Evolutionary conservation across 2,797 vertebrate species (phyloP).

Genomic region (Mycteria americana): DNA sequence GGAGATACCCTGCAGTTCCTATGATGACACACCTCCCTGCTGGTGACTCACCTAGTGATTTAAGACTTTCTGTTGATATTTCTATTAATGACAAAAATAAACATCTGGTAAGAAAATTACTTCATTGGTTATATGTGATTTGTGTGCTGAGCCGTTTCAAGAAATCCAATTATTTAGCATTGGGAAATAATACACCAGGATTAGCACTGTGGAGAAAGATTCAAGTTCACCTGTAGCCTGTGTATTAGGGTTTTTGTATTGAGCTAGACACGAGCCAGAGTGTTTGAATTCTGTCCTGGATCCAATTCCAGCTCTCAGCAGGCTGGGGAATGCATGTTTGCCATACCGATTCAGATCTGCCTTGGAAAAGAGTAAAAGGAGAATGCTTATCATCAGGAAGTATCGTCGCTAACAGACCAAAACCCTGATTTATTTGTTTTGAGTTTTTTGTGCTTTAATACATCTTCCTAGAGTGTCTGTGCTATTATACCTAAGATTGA

Average conservation of each 20-base stretch:
- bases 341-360: not conserved
- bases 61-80: conserved; percentile 22
- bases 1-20: conserved; percentile 50
- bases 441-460: not conserved
- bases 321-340: not conserved
- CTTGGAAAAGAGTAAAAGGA: not conserved
- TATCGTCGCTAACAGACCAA: not conserved
- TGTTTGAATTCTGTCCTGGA: not conserved
- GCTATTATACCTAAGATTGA: not conserved
- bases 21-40: conserved; percentile 67
- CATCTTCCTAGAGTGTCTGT: not conserved
- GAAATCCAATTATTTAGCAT: not conserved
- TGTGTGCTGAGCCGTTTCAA: not conserved
- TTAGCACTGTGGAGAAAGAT: not conserved
- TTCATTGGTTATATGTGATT: not conserved
- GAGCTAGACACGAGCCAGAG: not conserved
- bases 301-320: not conserved
- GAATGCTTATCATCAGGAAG: not conserved
- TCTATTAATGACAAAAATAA: conserved; percentile 39
- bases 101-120: not conserved
- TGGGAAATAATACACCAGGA: not conserved
- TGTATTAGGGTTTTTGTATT: not conserved
- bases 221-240: not conserved
- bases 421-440: not conserved
- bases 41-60: conserved; percentile 60